Base-by-base conservation (phyloP, 2,797 vertebrate species). In the Cryptoprocta ferox region DNA sequence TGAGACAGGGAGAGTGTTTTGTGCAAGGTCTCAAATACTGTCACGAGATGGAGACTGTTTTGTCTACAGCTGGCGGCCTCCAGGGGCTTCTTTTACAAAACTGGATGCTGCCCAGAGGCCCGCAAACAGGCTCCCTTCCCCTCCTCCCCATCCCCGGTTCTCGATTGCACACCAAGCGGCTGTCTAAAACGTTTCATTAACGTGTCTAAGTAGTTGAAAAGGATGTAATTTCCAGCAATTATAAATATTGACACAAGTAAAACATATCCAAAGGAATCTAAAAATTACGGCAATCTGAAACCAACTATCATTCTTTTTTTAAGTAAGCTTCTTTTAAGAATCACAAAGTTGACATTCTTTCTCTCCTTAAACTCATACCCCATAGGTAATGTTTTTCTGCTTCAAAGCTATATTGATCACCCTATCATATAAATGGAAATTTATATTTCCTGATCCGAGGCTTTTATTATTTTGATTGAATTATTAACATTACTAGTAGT, bases 391-490 rank as follows among this genome's bases (percentile, higher is more conserved):
- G 24, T 75, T 94, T 92, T 89, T 48, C 42, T 70, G 53, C 68
- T 73, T 95, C 26, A 86, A 79, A 89, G 68, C 80, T 24, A 87
- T 94, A 63, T 5, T 95, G 91, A 71, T 89, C 19, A 59, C 45
- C 14, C 19, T 68, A 39, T 39, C 32, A 56, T 32, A 71, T 28
- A 61, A 42, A 39, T 63, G 53, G 39, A 96, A 96, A 70, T 83
- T 68, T 86, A 11, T 82, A 94, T 81, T 86, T 94, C 53, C 6
- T 86, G 63, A 45, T 56, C n/a, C 65, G 13, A 66, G 61, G n/a
- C 59, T 45, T 68, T 70, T 63, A 63, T 39, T 39, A 13, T 73
- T 73, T 73, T 76, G 56, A 48, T 10, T 71, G 45, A 63, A 73
- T 79, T 42, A 70, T 82, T 78, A 91, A 95, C 71, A 91, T 76